Percentiles rank a stretch among this genome's conserved stretches.
Evolutionary conservation across 2,113 vertebrate species (phyloP).

Genomic region (Ptilorrhoa leucosticta): DNA sequence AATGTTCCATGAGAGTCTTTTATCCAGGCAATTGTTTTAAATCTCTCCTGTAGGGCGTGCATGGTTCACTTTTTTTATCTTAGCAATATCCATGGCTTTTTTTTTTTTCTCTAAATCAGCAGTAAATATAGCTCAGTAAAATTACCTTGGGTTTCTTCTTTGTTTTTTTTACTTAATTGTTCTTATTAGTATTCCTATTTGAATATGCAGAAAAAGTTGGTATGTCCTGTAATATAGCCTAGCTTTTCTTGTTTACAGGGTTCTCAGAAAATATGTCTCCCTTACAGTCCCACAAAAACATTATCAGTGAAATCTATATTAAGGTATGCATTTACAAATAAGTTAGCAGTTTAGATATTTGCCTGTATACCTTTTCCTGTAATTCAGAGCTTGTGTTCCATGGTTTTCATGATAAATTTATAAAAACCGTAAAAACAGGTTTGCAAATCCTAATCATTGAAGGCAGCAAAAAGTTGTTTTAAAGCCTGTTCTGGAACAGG

Average conservation of each 20-base stretch:
- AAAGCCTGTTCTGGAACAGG: neutral
- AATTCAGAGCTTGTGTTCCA: neutral
- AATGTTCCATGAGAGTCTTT: neutral
- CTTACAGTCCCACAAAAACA: constrained; percentile 97
- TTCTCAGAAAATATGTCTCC: constrained; percentile 96
- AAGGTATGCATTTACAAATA: constrained; percentile 77
- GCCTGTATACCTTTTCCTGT: neutral
- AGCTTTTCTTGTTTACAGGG: constrained; percentile 75
- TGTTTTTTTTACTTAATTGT: neutral
- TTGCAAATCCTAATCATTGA: neutral
- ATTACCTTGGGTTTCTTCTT: neutral
- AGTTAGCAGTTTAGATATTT: neutral
- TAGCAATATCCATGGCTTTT: neutral
- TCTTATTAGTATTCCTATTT: neutral
- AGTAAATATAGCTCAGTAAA: neutral
- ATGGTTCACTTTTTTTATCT: neutral
- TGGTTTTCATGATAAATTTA: neutral
- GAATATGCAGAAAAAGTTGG: neutral
- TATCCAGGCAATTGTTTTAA: neutral
- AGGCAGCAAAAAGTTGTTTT: neutral
- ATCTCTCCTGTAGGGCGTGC: neutral
- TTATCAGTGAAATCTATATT: constrained; percentile 98
- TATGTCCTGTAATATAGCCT: neutral
- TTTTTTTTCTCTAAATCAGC: neutral
- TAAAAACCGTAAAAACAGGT: neutral